Evolutionary conservation across 2,797 vertebrate genomes (phyloP).

Genomic region (Chelonia mydas): DNA sequence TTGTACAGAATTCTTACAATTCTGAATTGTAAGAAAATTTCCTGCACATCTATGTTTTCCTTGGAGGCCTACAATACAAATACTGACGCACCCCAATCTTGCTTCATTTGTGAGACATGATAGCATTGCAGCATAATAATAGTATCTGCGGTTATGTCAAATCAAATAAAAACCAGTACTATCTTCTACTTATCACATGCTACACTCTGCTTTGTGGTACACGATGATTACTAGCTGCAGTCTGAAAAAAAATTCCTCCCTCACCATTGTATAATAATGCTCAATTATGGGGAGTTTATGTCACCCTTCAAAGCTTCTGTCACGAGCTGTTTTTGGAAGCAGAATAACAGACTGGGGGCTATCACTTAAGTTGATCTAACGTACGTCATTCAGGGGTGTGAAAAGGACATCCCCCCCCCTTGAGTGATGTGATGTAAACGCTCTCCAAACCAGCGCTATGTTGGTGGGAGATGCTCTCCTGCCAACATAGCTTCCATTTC

Average conservation of each 20-base stretch:
- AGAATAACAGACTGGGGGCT: neutral
- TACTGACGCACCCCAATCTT: neutral
- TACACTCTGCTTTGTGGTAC: constrained; percentile 22
- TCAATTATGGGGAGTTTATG: constrained; percentile 11
- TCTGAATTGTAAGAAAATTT: neutral
- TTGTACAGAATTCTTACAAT: neutral
- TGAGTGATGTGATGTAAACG: no score
- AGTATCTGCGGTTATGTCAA: neutral
- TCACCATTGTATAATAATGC: neutral
- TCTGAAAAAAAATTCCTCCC: constrained; percentile 14
- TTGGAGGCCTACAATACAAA: neutral
- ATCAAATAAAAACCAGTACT: neutral
- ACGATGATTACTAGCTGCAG: neutral
- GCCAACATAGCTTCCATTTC: no score
- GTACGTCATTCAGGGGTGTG: no score
- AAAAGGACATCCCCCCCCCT: no score
- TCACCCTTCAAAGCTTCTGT: constrained; percentile 24
- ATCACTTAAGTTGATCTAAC: no score
- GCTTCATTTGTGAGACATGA: neutral
- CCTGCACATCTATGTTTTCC: neutral
- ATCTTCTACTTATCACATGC: neutral
- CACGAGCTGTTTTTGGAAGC: constrained; percentile 62
- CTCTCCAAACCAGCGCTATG: no score
- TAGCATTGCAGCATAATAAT: neutral
- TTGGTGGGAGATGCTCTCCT: no score